phyloP scores from a whole-genome alignment of 1,140 invertebrate genomes.

The Panonychus citri region DNA sequence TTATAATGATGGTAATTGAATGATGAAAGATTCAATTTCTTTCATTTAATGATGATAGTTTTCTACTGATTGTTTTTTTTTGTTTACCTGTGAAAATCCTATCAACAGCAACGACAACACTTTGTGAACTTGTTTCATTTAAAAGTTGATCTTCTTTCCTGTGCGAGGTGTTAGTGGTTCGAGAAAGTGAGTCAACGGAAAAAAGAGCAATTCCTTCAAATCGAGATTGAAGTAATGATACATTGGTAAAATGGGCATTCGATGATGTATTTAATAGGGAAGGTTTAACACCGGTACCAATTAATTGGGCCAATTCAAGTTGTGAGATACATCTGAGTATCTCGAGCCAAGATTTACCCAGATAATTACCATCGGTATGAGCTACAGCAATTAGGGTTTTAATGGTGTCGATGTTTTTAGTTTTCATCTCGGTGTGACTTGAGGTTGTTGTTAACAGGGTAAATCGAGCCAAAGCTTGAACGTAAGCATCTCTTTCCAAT shows the following conservation, averaged over 20 bases:
- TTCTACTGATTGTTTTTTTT: no score
- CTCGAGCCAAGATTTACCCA: conserved; percentile 88
- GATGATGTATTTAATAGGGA: conserved; percentile 10
- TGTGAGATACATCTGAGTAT: conserved; percentile 98
- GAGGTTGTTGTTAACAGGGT: conserved; percentile 84
- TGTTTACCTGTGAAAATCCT: conserved; percentile 18
- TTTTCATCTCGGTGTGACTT: conserved; percentile 84
- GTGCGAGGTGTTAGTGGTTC: conserved; percentile 2
- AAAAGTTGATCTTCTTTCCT: conserved; percentile 27
- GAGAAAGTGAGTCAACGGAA: neutral
- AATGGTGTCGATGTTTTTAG: conserved; percentile 98
- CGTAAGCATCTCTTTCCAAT: conserved; percentile 90
- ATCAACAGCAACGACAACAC: conserved; percentile 95
- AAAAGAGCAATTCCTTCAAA: conserved; percentile 8
- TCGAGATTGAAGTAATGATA: conserved; percentile 2
- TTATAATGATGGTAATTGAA: no score
- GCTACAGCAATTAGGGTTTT: conserved; percentile 94
- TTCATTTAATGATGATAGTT: no score
- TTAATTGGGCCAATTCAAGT: conserved; percentile 84
- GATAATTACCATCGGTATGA: conserved; percentile 78
- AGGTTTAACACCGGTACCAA: conserved; percentile 54
- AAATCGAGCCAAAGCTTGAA: conserved; percentile 85
- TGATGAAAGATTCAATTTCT: no score
- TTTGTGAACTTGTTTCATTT: conserved; percentile 92
- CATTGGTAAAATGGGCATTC: no score